Percentiles rank a stretch among this genome's conserved stretches.
phyloP scores from a whole-genome alignment of 2,113 vertebrate species.

The Phaetusa simplex region DNA sequence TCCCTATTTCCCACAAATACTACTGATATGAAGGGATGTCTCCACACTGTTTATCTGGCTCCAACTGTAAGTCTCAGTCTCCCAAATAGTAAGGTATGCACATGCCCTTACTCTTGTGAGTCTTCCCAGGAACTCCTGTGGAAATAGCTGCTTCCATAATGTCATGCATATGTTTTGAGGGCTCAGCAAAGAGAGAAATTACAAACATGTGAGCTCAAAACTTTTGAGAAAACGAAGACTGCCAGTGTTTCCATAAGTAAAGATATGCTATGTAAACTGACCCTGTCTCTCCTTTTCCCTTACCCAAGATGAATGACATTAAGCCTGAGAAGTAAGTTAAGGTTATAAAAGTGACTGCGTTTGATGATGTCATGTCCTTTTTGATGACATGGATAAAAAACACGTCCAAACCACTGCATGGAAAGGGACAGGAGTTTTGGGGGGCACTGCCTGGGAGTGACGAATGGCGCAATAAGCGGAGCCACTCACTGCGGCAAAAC shows the following conservation, averaged over 20 bases:
- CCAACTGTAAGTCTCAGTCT: neutral
- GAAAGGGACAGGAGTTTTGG: no score
- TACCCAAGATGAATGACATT: neutral
- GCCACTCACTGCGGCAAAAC: neutral
- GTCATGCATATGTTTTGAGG: neutral
- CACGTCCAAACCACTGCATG: neutral
- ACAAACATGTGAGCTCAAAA: slow-evolving; percentile 4
- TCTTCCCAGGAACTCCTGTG: neutral
- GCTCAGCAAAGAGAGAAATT: slow-evolving; percentile 4
- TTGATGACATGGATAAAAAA: neutral
- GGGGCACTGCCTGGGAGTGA: no score
- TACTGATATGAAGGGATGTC: neutral
- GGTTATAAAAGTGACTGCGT: neutral
- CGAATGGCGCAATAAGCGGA: fast-evolving
- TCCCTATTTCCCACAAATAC: neutral
- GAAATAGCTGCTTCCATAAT: neutral
- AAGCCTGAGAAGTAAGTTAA: neutral
- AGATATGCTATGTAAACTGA: neutral
- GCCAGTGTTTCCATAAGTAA: neutral
- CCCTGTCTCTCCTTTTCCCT: neutral
- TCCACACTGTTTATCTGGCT: neutral
- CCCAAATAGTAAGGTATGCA: neutral
- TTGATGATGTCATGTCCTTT: neutral
- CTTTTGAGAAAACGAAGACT: neutral
- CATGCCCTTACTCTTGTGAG: neutral